Evolutionary conservation across 2,888 invertebrate genomes (phyloP), one percentile per base, ranked within the genome.

Genomic region (Caenorhabditis doughertyi): DNA sequence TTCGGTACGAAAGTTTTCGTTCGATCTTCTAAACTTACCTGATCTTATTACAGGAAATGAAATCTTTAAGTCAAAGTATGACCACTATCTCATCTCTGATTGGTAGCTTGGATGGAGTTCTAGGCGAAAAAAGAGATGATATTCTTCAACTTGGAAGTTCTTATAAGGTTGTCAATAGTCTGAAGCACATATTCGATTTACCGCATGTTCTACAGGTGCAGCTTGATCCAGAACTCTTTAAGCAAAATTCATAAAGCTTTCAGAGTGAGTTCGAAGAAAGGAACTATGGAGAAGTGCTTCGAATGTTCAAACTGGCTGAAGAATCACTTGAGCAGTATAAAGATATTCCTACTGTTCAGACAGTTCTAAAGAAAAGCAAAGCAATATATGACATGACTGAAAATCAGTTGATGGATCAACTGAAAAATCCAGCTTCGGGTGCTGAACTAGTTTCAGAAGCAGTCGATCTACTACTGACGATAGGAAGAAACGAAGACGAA

Each of bases 21-120:
- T 8, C 16, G n/a, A 60, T 8, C 23, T 23, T n/a, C 7, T n/a
- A 39, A 58, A 23, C 0, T 32, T 1, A 18, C 39, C 39, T 11
- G 16, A 2, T 5, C 39, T 27, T 62, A 4, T n/a, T 64, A 5
- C 47, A 90, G 89, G 97, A 97, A 93, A 98, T 99, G 96, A 96
- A 96, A 92, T 94, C 95, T 73, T 93, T 99, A 0, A 96, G 96
- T 44, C 60, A 77, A 9, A 90, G 86, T 21, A 91, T 91, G 90
- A 71, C 86, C n/a, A 83, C 83, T 9, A 91, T 91, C 5, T 88
- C 89, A 0, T 53, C 70, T 7, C 68, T 91, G 13, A 89, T 89
- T 16, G 84, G 81, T 13, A 77, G 84, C 9, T 56, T 90, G 8
- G 77, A 81, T 27, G 87, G 85, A 23, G 84, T 84, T n/a, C 71